Conservation (phyloP, 92 coral and sea anemone species). For the Ricordea florida region DNA sequence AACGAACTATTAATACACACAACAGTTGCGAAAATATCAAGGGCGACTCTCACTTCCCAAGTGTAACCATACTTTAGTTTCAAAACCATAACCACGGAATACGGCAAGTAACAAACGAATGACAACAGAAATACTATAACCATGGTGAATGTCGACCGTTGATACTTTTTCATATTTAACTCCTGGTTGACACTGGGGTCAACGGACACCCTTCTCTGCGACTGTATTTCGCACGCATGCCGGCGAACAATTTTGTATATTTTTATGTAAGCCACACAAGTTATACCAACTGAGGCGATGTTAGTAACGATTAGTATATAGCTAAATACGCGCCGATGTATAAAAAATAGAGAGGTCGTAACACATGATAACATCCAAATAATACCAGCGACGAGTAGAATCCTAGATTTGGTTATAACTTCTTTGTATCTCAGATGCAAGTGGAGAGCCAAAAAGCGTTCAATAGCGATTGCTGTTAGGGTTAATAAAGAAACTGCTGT, state of each 20-base stretch:
- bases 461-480: constrained; percentile 49
- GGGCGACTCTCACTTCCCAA: constrained; percentile 34
- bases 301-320: constrained; percentile 21
- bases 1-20: constrained; percentile 53
- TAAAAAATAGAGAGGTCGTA: constrained; percentile 25
- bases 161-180: constrained; percentile 54
- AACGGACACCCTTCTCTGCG: background rate
- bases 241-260: constrained; percentile 62
- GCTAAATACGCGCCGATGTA: constrained; percentile 30
- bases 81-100: constrained; percentile 30
- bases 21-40: constrained; percentile 41
- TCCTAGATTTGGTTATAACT: constrained; percentile 27
- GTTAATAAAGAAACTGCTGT: constrained; percentile 63
- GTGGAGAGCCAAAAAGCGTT: constrained; percentile 46
- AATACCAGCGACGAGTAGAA: background rate
- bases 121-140: constrained; percentile 58
- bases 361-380: constrained; percentile 39
- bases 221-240: constrained; percentile 37
- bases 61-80: constrained; percentile 51
- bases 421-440: constrained; percentile 57
- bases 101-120: constrained; percentile 55
- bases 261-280: constrained; percentile 52
- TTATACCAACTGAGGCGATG: constrained; percentile 11
- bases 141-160: constrained; percentile 53
- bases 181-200: background rate